Conservation (phyloP, 2,888 invertebrate species). For the Noctua comes region DNA sequence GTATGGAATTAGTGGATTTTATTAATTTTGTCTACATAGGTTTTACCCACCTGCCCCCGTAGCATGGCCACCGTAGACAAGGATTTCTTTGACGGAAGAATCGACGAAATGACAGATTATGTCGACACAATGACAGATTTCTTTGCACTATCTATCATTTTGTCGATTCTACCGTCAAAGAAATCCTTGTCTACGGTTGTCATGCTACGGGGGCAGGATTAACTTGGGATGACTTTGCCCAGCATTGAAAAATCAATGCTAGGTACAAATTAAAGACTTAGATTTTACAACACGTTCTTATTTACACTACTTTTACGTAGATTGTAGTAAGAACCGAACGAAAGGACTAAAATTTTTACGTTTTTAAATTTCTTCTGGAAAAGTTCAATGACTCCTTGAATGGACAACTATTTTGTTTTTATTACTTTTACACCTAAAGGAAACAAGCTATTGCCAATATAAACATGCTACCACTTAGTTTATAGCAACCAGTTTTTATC, state of each 20-base stretch:
- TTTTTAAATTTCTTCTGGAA: background rate
- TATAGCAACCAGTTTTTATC: slow-evolving; percentile 63
- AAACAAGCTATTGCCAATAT: slow-evolving; percentile 25
- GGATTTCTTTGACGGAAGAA: too few relatives aligned
- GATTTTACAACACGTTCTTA: background rate
- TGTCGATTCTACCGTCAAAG: too few relatives aligned
- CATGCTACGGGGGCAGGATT: too few relatives aligned
- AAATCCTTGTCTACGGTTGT: too few relatives aligned
- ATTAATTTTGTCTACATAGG: background rate
- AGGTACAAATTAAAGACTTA: background rate
- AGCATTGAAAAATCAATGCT: background rate
- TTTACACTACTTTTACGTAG: background rate
- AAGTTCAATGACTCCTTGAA: background rate
- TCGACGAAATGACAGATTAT: too few relatives aligned
- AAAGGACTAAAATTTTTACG: background rate
- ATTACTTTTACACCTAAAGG: slow-evolving; percentile 10
- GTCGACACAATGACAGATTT: too few relatives aligned
- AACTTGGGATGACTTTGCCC: background rate
- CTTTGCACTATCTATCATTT: too few relatives aligned
- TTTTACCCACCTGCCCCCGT: background rate
- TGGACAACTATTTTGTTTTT: background rate
- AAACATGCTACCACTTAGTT: slow-evolving; percentile 23
- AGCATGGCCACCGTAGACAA: too few relatives aligned
- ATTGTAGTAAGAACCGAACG: background rate
- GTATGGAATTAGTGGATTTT: background rate